Evolutionary conservation across 1,140 invertebrate species (phyloP).

Genomic region (Bombus superbus): DNA sequence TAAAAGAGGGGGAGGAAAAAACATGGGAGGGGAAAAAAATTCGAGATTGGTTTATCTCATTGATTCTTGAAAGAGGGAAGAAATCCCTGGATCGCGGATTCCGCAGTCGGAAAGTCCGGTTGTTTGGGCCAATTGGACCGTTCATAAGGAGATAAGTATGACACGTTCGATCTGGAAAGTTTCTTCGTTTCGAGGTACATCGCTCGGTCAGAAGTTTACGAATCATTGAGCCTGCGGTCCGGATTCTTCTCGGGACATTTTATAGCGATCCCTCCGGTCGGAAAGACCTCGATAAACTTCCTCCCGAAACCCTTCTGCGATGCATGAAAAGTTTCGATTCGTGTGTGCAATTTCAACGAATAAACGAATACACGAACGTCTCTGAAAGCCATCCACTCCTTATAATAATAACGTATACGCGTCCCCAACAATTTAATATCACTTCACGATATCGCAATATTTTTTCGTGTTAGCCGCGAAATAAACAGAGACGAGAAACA

Average conservation of each 20-base stretch:
- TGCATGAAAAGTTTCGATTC: not conserved
- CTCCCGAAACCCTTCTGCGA: not conserved
- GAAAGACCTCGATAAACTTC: conserved; percentile 52
- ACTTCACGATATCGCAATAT: not conserved
- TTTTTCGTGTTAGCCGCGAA: not conserved
- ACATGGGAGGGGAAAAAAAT: not conserved
- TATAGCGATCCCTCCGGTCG: conserved; percentile 20
- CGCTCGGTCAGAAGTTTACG: conserved; percentile 57
- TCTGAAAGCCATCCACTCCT: too few relatives aligned
- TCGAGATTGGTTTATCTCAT: not conserved
- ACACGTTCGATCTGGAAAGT: conserved; percentile 60
- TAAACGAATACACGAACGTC: not conserved
- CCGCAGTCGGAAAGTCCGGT: conserved; percentile 35
- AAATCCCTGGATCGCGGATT: conserved; percentile 12
- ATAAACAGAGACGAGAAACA: not conserved
- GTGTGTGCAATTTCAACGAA: not conserved
- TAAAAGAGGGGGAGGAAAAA: not conserved
- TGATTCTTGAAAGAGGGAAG: not conserved
- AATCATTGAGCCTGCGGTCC: conserved; percentile 58
- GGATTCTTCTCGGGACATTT: conserved; percentile 55
- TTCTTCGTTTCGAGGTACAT: conserved; percentile 61
- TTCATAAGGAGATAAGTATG: conserved; percentile 50
- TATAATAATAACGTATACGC: too few relatives aligned
- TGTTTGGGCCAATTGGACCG: conserved; percentile 51
- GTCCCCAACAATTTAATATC: not conserved